phyloP scores from a whole-genome alignment of 2,797 vertebrate genomes.

The Rhynchotus rufescens region DNA sequence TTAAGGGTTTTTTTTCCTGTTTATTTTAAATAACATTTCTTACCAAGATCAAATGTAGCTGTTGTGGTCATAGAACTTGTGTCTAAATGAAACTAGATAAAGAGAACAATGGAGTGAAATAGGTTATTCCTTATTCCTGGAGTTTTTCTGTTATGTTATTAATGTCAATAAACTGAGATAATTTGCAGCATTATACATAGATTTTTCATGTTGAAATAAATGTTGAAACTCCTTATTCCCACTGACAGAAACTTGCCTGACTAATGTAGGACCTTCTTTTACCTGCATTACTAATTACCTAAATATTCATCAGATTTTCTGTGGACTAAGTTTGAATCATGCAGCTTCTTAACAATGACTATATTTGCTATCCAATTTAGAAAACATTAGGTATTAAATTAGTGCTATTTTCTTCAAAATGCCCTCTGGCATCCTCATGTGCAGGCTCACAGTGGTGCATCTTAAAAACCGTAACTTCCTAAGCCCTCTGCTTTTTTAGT shows the following conservation, averaged over 20 bases:
- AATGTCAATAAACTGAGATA: background rate
- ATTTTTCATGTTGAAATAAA: background rate
- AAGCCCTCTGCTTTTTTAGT: background rate
- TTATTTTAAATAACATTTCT: background rate
- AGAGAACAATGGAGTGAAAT: background rate
- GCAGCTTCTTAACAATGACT: background rate
- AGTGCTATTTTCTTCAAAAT: background rate
- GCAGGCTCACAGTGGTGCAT: background rate
- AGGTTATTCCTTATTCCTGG: background rate
- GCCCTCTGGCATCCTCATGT: background rate
- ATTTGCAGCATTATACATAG: rapidly evolving
- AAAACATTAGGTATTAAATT: conserved; percentile 24
- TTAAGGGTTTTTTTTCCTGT: background rate
- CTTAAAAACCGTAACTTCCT: background rate
- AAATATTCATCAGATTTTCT: background rate
- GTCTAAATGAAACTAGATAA: background rate
- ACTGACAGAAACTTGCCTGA: background rate
- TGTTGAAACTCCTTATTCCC: background rate
- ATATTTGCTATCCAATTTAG: background rate
- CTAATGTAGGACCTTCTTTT: background rate
- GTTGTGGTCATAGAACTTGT: background rate
- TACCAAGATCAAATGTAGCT: background rate
- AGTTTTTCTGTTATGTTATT: background rate
- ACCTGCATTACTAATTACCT: background rate
- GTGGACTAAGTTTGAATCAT: background rate